Percentiles rank a stretch among this genome's conserved stretches.
These are phyloP conservation scores for Parnassius apollo DNA, from an alignment of 2,888 invertebrate genomes.

Conservation along the genomic window DNA sequence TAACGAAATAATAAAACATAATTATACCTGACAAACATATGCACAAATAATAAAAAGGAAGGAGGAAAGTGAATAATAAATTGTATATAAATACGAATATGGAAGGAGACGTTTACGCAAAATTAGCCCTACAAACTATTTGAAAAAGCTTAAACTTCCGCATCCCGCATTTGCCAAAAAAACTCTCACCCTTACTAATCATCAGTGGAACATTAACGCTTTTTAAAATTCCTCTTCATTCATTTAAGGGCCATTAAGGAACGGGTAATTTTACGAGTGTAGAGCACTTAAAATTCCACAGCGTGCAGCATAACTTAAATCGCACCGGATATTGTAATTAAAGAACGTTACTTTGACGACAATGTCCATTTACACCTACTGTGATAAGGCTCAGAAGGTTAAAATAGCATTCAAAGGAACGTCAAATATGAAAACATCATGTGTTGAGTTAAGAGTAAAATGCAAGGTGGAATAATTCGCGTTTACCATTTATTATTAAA, in stretches of 20 bases:
- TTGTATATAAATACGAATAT: no score
- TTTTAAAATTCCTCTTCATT: slow-evolving; percentile 46
- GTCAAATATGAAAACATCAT: not conserved
- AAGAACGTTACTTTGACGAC: slow-evolving; percentile 51
- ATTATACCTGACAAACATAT: no score
- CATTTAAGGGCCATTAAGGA: slow-evolving; percentile 33
- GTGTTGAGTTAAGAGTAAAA: no score
- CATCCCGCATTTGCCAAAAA: slow-evolving; percentile 5
- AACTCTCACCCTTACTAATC: slow-evolving; percentile 41
- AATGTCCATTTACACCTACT: slow-evolving; percentile 64
- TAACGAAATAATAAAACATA: no score
- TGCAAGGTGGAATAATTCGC: no score
- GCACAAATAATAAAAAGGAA: no score
- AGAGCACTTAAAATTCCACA: slow-evolving; percentile 47
- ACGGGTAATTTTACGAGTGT: slow-evolving; percentile 42
- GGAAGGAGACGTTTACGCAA: no score
- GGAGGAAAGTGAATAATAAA: no score
- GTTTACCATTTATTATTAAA: no score
- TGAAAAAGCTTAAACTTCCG: slow-evolving; percentile 7
- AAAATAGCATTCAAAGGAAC: no score
- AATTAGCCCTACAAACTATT: no score
- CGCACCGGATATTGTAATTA: slow-evolving; percentile 65
- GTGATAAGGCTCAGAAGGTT: slow-evolving; percentile 48
- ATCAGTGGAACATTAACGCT: slow-evolving; percentile 36
- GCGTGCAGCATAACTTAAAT: slow-evolving; percentile 56